phyloP scores from a whole-genome alignment of 2,797 vertebrate species.

The Chloroceryle amazona region DNA sequence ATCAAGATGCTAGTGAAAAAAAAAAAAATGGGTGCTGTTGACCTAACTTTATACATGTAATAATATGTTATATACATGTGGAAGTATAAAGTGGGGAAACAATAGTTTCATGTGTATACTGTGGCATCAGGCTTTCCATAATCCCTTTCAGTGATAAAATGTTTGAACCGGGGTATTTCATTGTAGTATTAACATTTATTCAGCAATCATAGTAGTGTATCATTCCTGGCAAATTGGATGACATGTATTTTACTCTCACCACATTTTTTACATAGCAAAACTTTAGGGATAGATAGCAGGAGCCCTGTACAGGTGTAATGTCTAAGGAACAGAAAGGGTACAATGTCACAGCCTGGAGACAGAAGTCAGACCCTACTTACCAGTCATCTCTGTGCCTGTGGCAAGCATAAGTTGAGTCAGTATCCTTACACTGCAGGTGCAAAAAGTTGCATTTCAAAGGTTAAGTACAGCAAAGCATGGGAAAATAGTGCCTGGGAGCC shows the following conservation, averaged over 20 bases:
- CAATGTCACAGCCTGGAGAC: neutral
- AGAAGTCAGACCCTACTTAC: accelerated
- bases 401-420: neutral
- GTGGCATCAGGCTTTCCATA: neutral
- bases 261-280: neutral
- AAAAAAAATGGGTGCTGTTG: neutral
- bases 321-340: neutral
- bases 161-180: neutral
- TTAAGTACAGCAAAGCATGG: neutral
- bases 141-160: neutral
- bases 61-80: accelerated
- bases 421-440: neutral
- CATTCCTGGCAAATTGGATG: neutral
- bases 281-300: neutral
- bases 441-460: neutral
- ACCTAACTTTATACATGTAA: neutral
- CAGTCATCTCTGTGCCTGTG: neutral
- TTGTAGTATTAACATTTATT: neutral
- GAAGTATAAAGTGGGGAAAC: neutral
- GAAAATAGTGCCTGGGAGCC: neutral
- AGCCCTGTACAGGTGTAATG: neutral
- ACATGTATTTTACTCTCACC: neutral
- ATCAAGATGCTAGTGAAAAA: neutral
- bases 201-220: neutral
- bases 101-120: neutral